These are phyloP conservation scores for Brachyhypopomus gauderio DNA, from an alignment of 2,113 vertebrate genomes.

Conservation along the genomic window DNA sequence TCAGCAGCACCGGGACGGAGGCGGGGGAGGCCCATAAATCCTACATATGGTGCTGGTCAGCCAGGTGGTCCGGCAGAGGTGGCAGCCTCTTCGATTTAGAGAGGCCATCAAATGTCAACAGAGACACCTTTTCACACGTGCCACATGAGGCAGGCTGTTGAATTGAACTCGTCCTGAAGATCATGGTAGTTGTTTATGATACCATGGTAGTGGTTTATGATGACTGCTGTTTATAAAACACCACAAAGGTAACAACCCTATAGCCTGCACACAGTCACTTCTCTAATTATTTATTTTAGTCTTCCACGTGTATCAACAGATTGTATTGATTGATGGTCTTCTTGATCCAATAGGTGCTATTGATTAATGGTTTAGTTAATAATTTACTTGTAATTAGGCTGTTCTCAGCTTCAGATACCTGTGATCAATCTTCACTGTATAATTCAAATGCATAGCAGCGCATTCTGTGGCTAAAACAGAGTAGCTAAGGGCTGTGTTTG, in stretches of 20 bases:
- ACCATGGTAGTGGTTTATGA: too few species aligned
- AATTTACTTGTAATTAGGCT: slow-evolving; percentile 30
- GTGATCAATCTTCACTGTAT: not conserved
- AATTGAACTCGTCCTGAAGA: not conserved
- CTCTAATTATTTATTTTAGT: not conserved
- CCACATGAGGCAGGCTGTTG: not conserved
- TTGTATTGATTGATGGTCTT: slow-evolving; percentile 24
- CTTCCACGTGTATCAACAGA: not conserved
- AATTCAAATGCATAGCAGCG: not conserved
- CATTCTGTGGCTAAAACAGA: too few species aligned
- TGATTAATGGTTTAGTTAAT: slow-evolving; percentile 27
- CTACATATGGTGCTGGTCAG: slow-evolving; percentile 64
- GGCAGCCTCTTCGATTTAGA: slow-evolving; percentile 42
- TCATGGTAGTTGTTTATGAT: not conserved
- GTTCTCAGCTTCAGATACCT: not conserved
- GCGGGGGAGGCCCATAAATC: slow-evolving; percentile 2
- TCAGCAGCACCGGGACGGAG: slow-evolving; percentile 51
- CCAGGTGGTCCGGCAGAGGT: slow-evolving; percentile 66
- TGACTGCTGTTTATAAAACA: not conserved
- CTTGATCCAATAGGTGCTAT: not conserved
- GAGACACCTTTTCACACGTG: not conserved
- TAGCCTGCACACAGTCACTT: not conserved
- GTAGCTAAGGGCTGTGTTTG: too few species aligned
- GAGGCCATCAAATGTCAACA: not conserved
- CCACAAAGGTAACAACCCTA: not conserved